These are phyloP conservation scores for Nasonia vitripennis DNA, from an alignment of 1,140 invertebrate species.

Conservation along the genomic window DNA sequence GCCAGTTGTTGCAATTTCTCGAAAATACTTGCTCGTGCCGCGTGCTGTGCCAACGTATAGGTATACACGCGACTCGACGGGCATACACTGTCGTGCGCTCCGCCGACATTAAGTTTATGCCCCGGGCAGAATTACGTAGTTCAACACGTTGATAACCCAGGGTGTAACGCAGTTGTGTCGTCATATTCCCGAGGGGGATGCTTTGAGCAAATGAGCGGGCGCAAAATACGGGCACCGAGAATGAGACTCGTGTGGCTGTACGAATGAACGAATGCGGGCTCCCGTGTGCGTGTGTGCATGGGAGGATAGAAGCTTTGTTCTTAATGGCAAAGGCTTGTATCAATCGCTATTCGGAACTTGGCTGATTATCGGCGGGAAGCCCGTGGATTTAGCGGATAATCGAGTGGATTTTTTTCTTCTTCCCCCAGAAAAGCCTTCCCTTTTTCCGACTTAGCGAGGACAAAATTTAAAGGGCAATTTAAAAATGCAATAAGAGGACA, in stretches of 20 bases:
- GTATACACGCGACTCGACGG: not conserved
- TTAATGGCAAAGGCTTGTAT: conserved; percentile 35
- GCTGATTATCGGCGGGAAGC: not conserved
- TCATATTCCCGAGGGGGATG: not conserved
- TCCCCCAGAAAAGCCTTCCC: too few relatives aligned
- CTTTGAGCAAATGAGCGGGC: conserved; percentile 9
- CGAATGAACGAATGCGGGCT: not conserved
- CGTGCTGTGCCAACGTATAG: not conserved
- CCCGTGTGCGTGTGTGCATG: too few relatives aligned
- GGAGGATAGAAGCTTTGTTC: not conserved
- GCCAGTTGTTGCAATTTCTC: not conserved
- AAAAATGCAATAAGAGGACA: too few relatives aligned
- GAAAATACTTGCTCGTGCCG: not conserved
- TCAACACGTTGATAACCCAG: conserved; percentile 63
- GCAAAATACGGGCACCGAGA: not conserved
- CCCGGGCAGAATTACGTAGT: conserved; percentile 59
- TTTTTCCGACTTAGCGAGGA: too few relatives aligned
- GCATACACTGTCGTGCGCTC: not conserved
- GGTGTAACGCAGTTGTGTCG: not conserved
- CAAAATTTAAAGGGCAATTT: too few relatives aligned
- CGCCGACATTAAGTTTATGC: conserved; percentile 60
- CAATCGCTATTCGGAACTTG: not conserved
- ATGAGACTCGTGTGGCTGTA: not conserved
- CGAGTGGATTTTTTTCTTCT: not conserved
- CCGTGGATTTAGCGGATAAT: not conserved